Conservation (phyloP, 2,888 invertebrate genomes). For the Dusona sp. region DNA sequence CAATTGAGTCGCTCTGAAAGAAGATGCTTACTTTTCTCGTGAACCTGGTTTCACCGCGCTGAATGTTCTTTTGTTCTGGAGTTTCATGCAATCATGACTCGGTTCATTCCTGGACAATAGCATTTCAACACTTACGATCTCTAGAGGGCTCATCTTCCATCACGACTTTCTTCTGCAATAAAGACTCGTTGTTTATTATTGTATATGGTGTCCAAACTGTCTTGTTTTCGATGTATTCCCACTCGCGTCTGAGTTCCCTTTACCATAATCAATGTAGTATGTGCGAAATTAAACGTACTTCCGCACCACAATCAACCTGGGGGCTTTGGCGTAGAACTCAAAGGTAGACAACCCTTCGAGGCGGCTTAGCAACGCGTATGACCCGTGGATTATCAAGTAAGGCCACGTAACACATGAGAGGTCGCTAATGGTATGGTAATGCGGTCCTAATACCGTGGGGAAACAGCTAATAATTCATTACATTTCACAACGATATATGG, state of each 20-base stretch:
- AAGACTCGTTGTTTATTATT: neutral
- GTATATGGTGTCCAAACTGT: neutral
- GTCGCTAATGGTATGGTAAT: constrained; percentile 78
- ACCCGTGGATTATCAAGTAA: constrained; percentile 75
- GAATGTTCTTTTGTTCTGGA: constrained; percentile 37
- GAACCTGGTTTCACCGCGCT: constrained; percentile 8
- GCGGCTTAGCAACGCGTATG: neutral
- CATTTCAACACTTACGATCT: neutral
- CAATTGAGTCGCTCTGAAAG: constrained; percentile 30
- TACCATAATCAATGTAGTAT: neutral
- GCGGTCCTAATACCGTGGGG: constrained; percentile 76
- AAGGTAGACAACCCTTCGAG: neutral
- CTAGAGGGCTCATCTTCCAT: neutral
- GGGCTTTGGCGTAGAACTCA: neutral
- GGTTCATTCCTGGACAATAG: neutral
- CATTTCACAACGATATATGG: constrained; percentile 66
- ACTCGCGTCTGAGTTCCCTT: neutral
- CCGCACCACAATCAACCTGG: neutral
- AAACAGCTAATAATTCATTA: constrained; percentile 77
- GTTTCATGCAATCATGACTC: constrained; percentile 19
- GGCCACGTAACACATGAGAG: constrained; percentile 67
- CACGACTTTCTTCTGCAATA: neutral
- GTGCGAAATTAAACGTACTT: neutral
- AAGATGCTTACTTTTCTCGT: constrained; percentile 34
- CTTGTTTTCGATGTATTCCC: neutral